Evolutionary conservation across 2,888 invertebrate species (phyloP).

Genomic region (Habrosyne pyritoides): DNA sequence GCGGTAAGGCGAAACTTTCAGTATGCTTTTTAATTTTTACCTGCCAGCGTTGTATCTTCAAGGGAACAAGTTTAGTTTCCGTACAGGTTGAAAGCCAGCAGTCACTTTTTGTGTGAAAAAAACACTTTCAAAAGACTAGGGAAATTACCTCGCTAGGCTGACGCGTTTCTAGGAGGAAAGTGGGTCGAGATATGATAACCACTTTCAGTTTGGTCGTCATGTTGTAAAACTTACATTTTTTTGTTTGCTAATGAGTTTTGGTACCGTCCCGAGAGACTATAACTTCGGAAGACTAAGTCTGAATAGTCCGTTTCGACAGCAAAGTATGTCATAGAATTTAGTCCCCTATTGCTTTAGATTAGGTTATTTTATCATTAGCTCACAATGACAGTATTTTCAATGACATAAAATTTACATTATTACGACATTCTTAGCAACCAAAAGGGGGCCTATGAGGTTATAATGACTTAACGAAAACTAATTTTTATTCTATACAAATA

Average conservation of each 20-base stretch:
- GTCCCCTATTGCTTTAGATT: no score
- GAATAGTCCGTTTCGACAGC: no score
- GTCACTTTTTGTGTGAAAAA: background rate
- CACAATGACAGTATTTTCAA: no score
- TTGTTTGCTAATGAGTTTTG: background rate
- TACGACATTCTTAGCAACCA: no score
- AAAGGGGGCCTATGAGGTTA: no score
- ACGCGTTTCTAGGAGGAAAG: background rate
- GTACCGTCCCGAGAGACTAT: background rate
- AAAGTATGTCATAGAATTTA: no score
- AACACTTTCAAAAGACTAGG: background rate
- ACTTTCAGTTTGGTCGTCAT: background rate
- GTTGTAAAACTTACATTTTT: background rate
- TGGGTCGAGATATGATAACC: background rate
- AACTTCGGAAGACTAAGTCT: no score
- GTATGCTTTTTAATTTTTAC: background rate
- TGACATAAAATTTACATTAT: no score
- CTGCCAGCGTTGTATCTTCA: background rate
- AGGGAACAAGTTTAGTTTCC: background rate
- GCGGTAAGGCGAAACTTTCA: background rate
- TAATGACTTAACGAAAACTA: no score
- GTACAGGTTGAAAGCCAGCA: background rate
- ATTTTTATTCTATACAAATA: no score
- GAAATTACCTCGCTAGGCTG: background rate
- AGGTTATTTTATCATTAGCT: no score